Evolutionary conservation across 2,888 invertebrate species (phyloP).

Genomic region (Opisthograptis luteolata): DNA sequence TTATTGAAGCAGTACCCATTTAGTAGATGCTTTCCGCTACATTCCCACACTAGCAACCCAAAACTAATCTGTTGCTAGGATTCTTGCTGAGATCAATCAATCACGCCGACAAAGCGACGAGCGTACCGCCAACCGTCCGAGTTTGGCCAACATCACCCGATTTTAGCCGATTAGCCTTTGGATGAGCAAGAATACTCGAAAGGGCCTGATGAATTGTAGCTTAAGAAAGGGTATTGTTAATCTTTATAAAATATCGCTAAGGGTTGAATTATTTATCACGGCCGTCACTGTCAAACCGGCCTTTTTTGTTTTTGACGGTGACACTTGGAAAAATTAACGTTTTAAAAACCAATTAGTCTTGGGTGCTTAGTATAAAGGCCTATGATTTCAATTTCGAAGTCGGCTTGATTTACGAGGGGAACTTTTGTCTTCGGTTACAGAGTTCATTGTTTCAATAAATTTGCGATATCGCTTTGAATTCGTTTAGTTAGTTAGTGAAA

Average conservation of each 20-base stretch:
- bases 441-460: conserved; percentile 8
- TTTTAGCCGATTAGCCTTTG: conserved; percentile 52
- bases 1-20: too few relatives aligned
- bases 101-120: conserved; percentile 56
- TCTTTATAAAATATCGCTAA: conserved; percentile 38
- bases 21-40: conserved; percentile 11
- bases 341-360: conserved; percentile 15
- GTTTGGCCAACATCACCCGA: conserved; percentile 36
- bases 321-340: conserved; percentile 15
- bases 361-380: neutral
- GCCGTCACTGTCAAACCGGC: conserved; percentile 11
- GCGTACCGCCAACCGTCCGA: conserved; percentile 41
- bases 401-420: conserved; percentile 14
- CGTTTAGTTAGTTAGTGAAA: neutral
- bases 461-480: neutral
- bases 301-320: conserved; percentile 13
- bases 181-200: conserved; percentile 42
- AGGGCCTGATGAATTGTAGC: conserved; percentile 47
- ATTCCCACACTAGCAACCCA: conserved; percentile 23
- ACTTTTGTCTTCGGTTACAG: conserved; percentile 12
- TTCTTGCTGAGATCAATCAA: conserved; percentile 52
- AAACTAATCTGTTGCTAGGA: conserved; percentile 48
- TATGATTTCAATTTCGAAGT: conserved; percentile 10
- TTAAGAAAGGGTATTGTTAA: conserved; percentile 29
- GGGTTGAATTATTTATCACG: conserved; percentile 26